phyloP scores from a whole-genome alignment of 2,113 vertebrate genomes.

The Rhinopomastus cyanomelas region DNA sequence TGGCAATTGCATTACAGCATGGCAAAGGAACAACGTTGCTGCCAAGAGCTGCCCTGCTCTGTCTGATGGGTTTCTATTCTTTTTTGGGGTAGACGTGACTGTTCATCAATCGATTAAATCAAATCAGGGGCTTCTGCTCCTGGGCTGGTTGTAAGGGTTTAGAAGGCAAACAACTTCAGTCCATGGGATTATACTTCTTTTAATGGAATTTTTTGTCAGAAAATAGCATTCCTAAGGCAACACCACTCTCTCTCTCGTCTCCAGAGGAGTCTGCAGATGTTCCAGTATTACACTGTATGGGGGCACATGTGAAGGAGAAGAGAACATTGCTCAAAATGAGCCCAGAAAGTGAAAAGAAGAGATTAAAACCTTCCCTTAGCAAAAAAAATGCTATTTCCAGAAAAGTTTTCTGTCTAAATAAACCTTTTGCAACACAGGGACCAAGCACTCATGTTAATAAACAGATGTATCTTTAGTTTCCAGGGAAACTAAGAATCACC shows the following conservation, averaged over 20 bases:
- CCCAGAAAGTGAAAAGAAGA: neutral
- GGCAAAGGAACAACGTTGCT: neutral
- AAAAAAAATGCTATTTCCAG: neutral
- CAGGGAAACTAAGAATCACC: neutral
- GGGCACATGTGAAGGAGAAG: neutral
- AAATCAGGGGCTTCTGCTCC: slow-evolving; percentile 17
- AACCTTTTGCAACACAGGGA: neutral
- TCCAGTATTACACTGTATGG: neutral
- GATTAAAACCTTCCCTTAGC: neutral
- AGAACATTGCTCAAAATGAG: neutral
- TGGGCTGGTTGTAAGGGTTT: slow-evolving; percentile 8
- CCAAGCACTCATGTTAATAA: neutral
- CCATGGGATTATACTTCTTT: neutral
- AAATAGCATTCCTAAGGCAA: slow-evolving; percentile 11
- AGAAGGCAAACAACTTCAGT: slow-evolving; percentile 21
- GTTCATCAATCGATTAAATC: slow-evolving; percentile 37
- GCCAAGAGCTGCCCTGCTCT: neutral
- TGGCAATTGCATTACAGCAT: neutral
- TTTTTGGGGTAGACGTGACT: slow-evolving; percentile 8
- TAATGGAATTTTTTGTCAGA: slow-evolving; percentile 7
- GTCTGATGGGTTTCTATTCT: neutral
- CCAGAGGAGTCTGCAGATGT: neutral
- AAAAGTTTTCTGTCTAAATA: neutral
- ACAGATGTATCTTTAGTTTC: neutral
- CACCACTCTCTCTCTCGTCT: neutral